phyloP scores from a whole-genome alignment of 1,140 invertebrate genomes.

The Acromyrmex charruanus region DNA sequence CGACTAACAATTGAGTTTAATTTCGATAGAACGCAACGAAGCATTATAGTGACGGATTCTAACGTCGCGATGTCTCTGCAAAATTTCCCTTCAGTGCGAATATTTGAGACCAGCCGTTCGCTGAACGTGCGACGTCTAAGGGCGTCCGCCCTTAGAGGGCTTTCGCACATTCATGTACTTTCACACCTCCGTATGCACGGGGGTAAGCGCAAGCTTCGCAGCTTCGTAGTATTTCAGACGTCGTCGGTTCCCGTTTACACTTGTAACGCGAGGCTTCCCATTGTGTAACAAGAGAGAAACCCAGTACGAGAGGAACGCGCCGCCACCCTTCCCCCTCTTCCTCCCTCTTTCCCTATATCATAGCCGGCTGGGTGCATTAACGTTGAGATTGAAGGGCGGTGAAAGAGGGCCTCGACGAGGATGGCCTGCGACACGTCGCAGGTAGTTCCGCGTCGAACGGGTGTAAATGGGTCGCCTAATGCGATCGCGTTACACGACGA shows the following conservation, averaged over 20 bases:
- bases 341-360: constrained; percentile 31
- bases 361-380: constrained; percentile 48
- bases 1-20: neutral
- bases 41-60: neutral
- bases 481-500: constrained; percentile 50
- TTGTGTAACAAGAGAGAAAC: constrained; percentile 63
- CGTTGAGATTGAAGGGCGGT: constrained; percentile 45
- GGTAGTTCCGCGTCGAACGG: constrained; percentile 41
- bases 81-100: neutral
- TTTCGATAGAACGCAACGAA: neutral
- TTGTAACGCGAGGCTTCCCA: constrained; percentile 61
- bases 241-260: constrained; percentile 53
- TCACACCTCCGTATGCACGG: neutral
- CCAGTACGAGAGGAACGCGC: neutral
- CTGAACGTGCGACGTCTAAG: constrained; percentile 11
- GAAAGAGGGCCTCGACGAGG: constrained; percentile 11
- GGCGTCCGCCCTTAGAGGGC: constrained; percentile 31
- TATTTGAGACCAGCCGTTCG: neutral
- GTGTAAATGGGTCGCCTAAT: constrained; percentile 40
- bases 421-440: constrained; percentile 14
- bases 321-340: too few relatives aligned
- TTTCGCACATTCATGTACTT: constrained; percentile 33
- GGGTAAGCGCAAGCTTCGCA: constrained; percentile 15
- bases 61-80: constrained; percentile 13
- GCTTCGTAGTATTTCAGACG: constrained; percentile 54